phyloP scores from a whole-genome alignment of 2,797 vertebrate genomes.

The Centropyge bicolor region DNA sequence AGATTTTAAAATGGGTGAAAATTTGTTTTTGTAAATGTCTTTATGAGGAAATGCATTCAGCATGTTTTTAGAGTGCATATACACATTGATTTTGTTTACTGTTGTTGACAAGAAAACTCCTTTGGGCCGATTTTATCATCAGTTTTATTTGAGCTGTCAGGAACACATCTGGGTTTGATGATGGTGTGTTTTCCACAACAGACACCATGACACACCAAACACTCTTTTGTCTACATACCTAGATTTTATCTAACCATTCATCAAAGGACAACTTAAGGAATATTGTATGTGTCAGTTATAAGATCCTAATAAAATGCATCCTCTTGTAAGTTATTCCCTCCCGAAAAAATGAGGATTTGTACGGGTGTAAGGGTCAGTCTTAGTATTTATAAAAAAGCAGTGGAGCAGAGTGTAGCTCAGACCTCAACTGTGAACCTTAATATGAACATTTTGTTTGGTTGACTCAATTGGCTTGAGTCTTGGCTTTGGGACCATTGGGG shows the following conservation, averaged over 20 bases:
- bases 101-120: not conserved
- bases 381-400: not conserved
- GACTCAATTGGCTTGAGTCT: not conserved
- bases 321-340: not conserved
- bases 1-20: not conserved
- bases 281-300: not conserved
- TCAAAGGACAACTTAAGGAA: not conserved
- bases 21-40: not conserved
- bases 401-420: not conserved
- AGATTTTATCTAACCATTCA: not conserved
- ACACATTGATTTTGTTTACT: not conserved
- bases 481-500: not conserved
- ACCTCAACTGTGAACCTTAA: not conserved
- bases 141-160: slow-evolving; percentile 4
- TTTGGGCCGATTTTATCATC: not conserved
- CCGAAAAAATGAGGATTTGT: not conserved
- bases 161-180: slow-evolving; percentile 2
- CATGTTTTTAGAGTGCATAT: not conserved
- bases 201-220: not conserved
- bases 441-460: not conserved
- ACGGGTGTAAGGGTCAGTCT: not conserved
- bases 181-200: slow-evolving; percentile 14
- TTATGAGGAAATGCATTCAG: not conserved
- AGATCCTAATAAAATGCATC: not conserved
- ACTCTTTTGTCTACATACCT: not conserved